Evolutionary conservation across 2,113 vertebrate species (phyloP), one percentile per base, ranked within the genome.

Genomic region (Sander lucioperca): DNA sequence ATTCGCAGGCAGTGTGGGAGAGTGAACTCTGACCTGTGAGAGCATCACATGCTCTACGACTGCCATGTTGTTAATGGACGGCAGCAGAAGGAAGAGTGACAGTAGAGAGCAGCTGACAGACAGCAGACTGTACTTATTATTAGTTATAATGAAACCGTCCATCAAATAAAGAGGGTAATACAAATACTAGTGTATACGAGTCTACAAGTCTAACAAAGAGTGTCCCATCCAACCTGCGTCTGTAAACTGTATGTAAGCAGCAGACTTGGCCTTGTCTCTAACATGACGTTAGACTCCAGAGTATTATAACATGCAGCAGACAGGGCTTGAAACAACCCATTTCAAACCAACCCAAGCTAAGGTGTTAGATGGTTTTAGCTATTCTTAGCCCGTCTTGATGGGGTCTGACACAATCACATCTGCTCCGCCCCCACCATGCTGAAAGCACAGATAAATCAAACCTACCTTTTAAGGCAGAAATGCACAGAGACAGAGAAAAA

Each of bases 381-480:
- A 91, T 91, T 92, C 84, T 91, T 87, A 89, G 84, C 82, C 65
- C 10, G 13, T 77, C 86, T 78, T 82, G 51, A 87, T 70, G 57
- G 79, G 65, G 75, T 85, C 79, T 74, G 84, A 91, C 88, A 87
- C 82, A 80, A 81, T 88, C 86, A 82, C 79, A 80, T 87, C 85
- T 79, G 80, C 85, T 80, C 76, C 82, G 65, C 86, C 88, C 85
- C 74, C 84, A 73, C 74, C 7, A 1, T 66, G 85, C 69, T 78
- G 63, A 79, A 72, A 85, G 79, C 50, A 74, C 69, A 82, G 84
- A 89, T 88, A 90, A 88, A 89, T 89, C 87, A 87, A 91, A 87
- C 73, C 69, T 74, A 82, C 89, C 88, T 90, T 92, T 89, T 85
- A 92, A 86, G 86, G 89, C 82, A 89, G 75, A 87, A 91, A 85